Base-by-base conservation (phyloP, 2,797 vertebrate genomes). In the Balearica regulorum region DNA sequence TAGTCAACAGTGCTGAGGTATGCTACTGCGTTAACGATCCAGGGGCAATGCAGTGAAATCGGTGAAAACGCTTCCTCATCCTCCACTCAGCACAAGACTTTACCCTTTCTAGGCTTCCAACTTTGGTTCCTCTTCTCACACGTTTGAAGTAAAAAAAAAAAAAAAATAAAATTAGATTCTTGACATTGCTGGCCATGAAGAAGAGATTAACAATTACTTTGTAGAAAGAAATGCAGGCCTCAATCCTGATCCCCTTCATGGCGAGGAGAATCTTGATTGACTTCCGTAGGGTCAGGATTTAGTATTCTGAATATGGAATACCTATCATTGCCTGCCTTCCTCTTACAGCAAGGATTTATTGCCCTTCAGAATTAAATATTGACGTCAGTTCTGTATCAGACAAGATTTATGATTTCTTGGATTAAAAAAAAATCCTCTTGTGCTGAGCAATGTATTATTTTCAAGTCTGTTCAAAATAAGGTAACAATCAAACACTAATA, bases 331-430 rank as follows among this genome's bases (percentile, higher is more conserved):
- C 84, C 81, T 91, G 94, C 87, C 75, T 89, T 91, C 93, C 65
- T 92, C 87, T 88, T 57, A 75, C 53, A 86, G 72, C 43, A 46
- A 91, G 90, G 90, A 96, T 95, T 95, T 96, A 85, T 94, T 75
- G 81, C 87, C 76, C 75, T 96, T 94, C 89, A 87, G 81, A 93
- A 93, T 96, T 93, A 93, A 92, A 91, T 85, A 93, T 54, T 96
- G 89, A 94, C n/a, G 51, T 96, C 92, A 95, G 53, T 76, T 89
- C 93, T 85, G 53, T 77, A 94, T 85, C 81, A 85, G 81, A 48
- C 26, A 83, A 84, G 90, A 95, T 93, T 88, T 90, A 93, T 72
- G 64, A 70, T 84, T 90, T 66, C 86, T 90, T 31, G 55, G 55
- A 87, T 82, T 8, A 43, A 77, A 73, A 62, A 79, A 55, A 64